A percentile compares a stretch with the other conserved stretches of the same genome.
Conservation (phyloP, 2,113 vertebrate species). For the Theristicus caerulescens region DNA sequence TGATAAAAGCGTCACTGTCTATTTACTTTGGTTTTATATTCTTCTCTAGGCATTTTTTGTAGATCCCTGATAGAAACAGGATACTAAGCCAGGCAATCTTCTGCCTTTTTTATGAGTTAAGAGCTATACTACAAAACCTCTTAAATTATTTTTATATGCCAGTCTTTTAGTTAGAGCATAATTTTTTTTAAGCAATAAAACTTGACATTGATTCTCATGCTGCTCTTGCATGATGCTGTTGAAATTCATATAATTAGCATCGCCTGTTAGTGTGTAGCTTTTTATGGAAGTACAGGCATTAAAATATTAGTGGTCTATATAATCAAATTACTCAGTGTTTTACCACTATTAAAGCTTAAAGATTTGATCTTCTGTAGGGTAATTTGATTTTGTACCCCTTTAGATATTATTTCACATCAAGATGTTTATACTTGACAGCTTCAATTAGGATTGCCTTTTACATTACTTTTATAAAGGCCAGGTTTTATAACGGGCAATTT, state of each 20-base stretch:
- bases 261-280: neutral
- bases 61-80: neutral
- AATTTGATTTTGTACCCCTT: neutral
- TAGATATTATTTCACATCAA: neutral
- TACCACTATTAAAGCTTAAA: neutral
- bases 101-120: neutral
- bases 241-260: neutral
- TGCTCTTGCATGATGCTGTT: neutral
- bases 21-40: neutral
- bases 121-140: neutral
- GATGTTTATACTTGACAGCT: neutral
- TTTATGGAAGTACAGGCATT: neutral
- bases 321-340: neutral
- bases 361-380: neutral
- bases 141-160: neutral
- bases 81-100: neutral
- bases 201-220: neutral
- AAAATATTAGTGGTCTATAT: neutral
- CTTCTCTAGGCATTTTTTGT: neutral
- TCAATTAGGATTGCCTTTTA: neutral
- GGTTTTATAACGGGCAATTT: neutral
- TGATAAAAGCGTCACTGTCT: neutral
- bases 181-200: neutral
- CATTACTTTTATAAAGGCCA: neutral
- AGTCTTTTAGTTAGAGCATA: neutral